These are phyloP conservation scores for Mesoligia furuncula DNA, from an alignment of 2,888 invertebrate genomes.

Conservation along the genomic window DNA sequence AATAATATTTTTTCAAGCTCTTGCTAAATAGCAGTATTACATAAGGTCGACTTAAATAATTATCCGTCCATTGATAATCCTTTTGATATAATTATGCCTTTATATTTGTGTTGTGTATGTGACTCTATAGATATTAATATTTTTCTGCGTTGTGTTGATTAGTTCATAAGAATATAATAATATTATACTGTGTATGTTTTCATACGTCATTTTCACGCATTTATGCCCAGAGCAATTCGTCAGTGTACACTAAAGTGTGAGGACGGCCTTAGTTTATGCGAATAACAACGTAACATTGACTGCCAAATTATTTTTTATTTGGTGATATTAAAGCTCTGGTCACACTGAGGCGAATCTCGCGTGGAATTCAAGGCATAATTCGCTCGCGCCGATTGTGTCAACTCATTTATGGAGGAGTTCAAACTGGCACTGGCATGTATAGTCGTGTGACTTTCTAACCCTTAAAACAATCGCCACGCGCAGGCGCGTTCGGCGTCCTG, in stretches of 20 bases:
- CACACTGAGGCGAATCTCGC: neutral
- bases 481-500: too few species aligned
- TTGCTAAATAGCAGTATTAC: neutral
- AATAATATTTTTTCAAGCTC: neutral
- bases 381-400: neutral
- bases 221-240: constrained; percentile 14
- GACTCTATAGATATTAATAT: constrained; percentile 15
- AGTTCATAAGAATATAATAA: constrained; percentile 42
- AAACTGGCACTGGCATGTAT: neutral
- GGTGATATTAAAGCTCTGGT: neutral
- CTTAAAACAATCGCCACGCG: neutral
- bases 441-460: neutral
- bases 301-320: constrained; percentile 3
- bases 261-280: neutral
- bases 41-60: constrained; percentile 19
- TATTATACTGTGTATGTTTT: constrained; percentile 28
- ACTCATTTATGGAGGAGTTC: neutral
- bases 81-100: constrained; percentile 32
- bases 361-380: neutral
- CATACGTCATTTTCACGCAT: constrained; percentile 27
- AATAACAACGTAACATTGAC: neutral
- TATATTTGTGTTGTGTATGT: constrained; percentile 42
- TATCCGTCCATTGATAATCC: constrained; percentile 43
- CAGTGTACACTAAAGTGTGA: neutral
- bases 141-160: constrained; percentile 47